These are phyloP conservation scores for Sarcophaga bullata DNA, from an alignment of 1,140 invertebrate species.

Conservation along the genomic window DNA sequence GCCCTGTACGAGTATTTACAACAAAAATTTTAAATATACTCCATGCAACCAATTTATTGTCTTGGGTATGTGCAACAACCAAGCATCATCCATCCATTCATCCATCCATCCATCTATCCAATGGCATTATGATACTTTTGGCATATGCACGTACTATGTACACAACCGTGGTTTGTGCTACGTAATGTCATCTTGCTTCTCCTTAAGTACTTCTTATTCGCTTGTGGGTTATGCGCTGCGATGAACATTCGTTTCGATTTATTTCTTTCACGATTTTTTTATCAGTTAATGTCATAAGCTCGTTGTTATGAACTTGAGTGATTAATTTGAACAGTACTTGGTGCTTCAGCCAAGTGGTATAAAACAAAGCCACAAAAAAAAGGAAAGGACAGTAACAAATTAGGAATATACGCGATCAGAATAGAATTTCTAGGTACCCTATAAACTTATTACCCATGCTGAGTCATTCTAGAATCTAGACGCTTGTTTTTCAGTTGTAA, in stretches of 20 bases:
- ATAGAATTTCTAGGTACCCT: neutral
- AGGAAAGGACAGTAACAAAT: no score
- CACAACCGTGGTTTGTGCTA: neutral
- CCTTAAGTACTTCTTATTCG: neutral
- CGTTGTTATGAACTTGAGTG: conserved; percentile 37
- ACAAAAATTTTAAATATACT: no score
- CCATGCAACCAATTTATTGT: no score
- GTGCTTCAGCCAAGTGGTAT: conserved; percentile 22
- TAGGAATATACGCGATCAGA: no score
- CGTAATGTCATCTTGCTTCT: conserved; percentile 12
- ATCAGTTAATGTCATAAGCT: conserved; percentile 5
- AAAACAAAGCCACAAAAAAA: no score
- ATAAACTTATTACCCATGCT: neutral
- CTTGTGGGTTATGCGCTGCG: neutral
- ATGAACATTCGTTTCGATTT: neutral
- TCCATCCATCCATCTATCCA: no score
- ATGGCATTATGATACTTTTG: neutral
- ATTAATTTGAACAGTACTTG: conserved; percentile 40
- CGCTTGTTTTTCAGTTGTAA: no score
- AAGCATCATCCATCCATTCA: neutral
- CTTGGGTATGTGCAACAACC: no score
- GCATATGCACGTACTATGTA: neutral
- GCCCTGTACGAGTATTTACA: neutral
- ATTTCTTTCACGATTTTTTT: neutral
- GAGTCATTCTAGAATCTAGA: no score